A percentile compares a stretch with the other conserved stretches of the same genome.
Evolutionary conservation across 1,140 invertebrate genomes (phyloP).

Genomic region (Nephila pilipes): DNA sequence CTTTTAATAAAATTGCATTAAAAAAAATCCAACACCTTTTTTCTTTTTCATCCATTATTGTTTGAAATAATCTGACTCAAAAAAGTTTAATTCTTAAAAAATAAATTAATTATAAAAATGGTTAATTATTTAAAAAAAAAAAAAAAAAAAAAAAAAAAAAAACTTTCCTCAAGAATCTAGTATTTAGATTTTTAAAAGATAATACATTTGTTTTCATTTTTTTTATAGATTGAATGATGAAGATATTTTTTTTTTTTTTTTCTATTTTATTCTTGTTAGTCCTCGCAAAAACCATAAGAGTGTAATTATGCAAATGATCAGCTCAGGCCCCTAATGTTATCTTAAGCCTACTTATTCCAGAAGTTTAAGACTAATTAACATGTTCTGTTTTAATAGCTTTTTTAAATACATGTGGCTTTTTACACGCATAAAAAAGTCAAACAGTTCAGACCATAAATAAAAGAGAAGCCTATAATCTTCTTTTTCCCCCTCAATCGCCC

Average conservation of each 20-base stretch:
- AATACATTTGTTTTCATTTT: not conserved
- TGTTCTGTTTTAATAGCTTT: not conserved
- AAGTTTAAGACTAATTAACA: constrained; percentile 6
- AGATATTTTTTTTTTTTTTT: not conserved
- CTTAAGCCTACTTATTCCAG: not conserved
- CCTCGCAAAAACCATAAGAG: constrained; percentile 15
- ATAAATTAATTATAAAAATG: too few relatives aligned
- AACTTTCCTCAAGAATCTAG: not conserved
- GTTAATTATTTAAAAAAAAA: not conserved
- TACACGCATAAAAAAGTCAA: not conserved
- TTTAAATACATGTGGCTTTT: not conserved
- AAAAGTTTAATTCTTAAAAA: too few relatives aligned
- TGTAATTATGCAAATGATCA: not conserved
- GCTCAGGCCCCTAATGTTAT: not conserved
- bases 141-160: not conserved
- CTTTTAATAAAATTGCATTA: not conserved
- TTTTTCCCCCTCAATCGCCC: too few relatives aligned
- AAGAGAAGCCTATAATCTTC: not conserved
- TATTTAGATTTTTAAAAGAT: not conserved
- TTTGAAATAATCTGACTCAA: too few relatives aligned
- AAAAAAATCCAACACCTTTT: not conserved
- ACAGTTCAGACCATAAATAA: not conserved
- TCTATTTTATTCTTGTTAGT: not conserved
- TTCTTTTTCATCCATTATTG: not conserved
- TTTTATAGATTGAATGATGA: not conserved